Conservation (phyloP, 2,797 vertebrate species). For the Urocyon cinereoargenteus region DNA sequence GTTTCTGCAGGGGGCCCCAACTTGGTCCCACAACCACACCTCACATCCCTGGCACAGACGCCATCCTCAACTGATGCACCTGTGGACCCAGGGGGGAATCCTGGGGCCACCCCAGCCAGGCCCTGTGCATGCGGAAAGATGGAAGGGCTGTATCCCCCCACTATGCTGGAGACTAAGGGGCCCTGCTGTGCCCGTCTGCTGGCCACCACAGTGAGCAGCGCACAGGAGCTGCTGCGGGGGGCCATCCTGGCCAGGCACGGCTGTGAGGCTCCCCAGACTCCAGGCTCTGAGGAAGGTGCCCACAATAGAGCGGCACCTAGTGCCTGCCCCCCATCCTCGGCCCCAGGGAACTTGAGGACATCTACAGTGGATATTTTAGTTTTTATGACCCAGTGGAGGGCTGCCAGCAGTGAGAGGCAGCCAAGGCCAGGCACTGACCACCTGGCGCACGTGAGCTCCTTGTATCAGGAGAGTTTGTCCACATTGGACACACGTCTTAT, state of each 20-base stretch:
- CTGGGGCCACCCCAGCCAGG: background rate
- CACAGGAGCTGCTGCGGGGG: background rate
- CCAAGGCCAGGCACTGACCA: background rate
- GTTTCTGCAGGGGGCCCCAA: background rate
- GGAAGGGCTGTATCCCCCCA: background rate
- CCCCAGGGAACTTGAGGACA: background rate
- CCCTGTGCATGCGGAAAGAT: background rate
- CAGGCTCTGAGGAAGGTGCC: background rate
- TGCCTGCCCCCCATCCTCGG: too few species aligned
- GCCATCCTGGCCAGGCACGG: accelerated
- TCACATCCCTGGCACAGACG: background rate
- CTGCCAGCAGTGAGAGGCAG: background rate
- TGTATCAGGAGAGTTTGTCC: background rate
- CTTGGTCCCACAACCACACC: background rate
- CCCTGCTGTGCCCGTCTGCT: background rate
- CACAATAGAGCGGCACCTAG: background rate
- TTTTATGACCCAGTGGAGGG: background rate
- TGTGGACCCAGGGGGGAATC: background rate
- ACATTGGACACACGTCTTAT: background rate
- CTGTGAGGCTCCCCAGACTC: background rate
- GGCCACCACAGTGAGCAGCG: accelerated
- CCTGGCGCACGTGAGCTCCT: accelerated
- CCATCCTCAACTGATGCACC: background rate
- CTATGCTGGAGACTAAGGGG: background rate
- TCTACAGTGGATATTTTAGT: background rate